Base-by-base conservation (phyloP, 2,797 vertebrate genomes). In the Tympanoctomys barrerae region DNA sequence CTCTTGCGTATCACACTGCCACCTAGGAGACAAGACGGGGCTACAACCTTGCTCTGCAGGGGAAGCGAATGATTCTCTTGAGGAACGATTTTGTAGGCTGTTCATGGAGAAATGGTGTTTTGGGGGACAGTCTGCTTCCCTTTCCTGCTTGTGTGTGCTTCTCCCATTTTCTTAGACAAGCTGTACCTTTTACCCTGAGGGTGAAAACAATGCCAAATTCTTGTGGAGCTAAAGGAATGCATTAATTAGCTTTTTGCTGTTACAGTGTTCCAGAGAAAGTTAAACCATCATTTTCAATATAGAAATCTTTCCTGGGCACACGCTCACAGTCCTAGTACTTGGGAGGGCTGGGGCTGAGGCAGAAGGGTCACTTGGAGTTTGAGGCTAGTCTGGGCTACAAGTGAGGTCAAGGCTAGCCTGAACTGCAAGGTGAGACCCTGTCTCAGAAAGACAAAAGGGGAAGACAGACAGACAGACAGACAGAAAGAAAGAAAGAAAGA, bases 1-100 rank as follows among this genome's bases (percentile, higher is more conserved):
- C 87, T 91, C 61, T 90, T 89, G 92, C 83, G 85, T 95, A 93
- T 93, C 94, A 96, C 54, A 97, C 96, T 97, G 97, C 98, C 98
- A 98, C 98, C 98, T 98, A 98, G 98, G 95, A 97, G 98, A 97
- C 54, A 92, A 89, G 64, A 95, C 78, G 66, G 95, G 95, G 86
- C 97, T 95, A 96, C 93, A 96, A 94, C 77, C 85, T 46, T 80
- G 86, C 0, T 0, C 2, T 42, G 79, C 93, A 57, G 91, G 96
- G 94, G 78, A 57, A 57, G 73, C 46, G 39, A 24, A 19, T 19
- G 14, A 12, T 36, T 95, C 90, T 57, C 80, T 94, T 95, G 42
- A 85, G 77, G 80, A 73, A 26, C 12, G 59, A 0, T 94, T 96
- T 97, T 93, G 89, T 57, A 66, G 91, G 61, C 70, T 97, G 96